These are phyloP conservation scores for Malaclemys terrapin DNA, from an alignment of 2,113 vertebrate genomes.

Conservation along the genomic window DNA sequence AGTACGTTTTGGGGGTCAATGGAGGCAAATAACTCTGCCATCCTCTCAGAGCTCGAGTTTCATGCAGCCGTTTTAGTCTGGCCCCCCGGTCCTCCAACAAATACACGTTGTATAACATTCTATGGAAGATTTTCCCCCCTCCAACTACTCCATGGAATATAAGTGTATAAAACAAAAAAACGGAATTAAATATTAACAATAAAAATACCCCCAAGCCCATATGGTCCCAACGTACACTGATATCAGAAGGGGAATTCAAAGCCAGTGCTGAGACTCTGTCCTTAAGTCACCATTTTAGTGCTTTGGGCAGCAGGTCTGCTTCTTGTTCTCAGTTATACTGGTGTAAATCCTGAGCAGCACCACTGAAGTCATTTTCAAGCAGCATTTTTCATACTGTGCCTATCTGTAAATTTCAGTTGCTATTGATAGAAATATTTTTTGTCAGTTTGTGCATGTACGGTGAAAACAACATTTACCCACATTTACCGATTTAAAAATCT, in stretches of 20 bases:
- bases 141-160: neutral
- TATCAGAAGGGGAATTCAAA: neutral
- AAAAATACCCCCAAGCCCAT: neutral
- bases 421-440: neutral
- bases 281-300: neutral
- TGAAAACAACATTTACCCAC: neutral
- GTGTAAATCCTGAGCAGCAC: neutral
- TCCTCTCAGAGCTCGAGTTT: no score
- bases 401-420: neutral
- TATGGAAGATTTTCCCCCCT: neutral
- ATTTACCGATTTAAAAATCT: neutral
- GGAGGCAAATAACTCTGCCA: no score
- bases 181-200: neutral
- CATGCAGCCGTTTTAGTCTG: no score
- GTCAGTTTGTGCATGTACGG: neutral
- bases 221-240: neutral
- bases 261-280: neutral
- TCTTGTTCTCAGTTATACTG: neutral
- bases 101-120: neutral
- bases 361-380: neutral
- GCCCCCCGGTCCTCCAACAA: no score
- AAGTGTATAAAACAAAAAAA: neutral
- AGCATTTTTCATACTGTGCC: neutral
- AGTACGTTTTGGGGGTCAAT: no score
- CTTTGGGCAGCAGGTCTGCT: fast-evolving